Conservation (phyloP, 2,113 vertebrate species). For the Petromus typicus region DNA sequence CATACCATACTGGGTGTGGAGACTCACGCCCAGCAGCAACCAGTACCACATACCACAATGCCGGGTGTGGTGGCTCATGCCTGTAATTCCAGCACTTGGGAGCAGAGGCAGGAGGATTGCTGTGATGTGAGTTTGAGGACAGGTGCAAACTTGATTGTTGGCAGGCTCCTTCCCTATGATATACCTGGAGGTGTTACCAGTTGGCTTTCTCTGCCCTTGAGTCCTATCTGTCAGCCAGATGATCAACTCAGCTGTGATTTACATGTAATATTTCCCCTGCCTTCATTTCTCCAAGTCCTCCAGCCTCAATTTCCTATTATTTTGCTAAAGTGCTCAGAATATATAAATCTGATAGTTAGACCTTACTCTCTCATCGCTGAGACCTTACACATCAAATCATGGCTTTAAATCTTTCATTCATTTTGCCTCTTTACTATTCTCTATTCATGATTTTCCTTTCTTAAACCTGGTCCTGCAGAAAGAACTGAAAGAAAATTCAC, state of each 20-base stretch:
- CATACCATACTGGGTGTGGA: no score
- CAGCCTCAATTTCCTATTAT: background rate
- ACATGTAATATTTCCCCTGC: background rate
- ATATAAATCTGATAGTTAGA: background rate
- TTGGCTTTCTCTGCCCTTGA: background rate
- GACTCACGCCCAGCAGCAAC: no score
- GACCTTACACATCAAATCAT: background rate
- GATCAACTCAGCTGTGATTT: background rate
- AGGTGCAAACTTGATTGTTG: background rate
- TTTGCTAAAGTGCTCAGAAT: background rate
- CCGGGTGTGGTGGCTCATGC: no score
- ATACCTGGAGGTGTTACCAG: background rate
- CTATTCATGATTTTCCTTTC: background rate
- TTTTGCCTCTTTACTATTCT: background rate
- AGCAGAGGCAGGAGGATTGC: no score
- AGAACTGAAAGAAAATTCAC: background rate
- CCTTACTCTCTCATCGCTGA: background rate
- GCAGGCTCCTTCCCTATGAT: background rate
- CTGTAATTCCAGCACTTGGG: no score
- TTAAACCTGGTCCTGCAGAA: background rate
- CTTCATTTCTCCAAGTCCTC: background rate
- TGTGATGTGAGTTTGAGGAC: no score
- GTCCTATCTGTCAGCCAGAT: background rate
- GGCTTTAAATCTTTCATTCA: background rate
- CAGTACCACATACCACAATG: no score